Evolutionary conservation across 1,140 invertebrate species (phyloP).

Genomic region (Drosophila bocqueti): DNA sequence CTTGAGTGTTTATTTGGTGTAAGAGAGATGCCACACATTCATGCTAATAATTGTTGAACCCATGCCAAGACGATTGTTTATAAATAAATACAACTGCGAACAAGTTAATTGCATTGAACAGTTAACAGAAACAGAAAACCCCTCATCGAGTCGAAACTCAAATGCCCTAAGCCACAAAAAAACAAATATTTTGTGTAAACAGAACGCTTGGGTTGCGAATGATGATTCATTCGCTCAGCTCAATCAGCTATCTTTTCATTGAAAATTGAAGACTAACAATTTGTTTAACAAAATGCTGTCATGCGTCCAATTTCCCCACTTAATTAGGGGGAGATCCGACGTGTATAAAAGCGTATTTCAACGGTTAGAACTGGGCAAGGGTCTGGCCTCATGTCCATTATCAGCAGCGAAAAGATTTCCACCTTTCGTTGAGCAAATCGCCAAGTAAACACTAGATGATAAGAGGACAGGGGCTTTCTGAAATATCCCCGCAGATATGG

Average conservation of each 20-base stretch:
- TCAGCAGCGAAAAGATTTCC: conserved; percentile 38
- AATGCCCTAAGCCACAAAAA: conserved; percentile 13
- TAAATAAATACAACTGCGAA: conserved; percentile 14
- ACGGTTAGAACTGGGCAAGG: conserved; percentile 8
- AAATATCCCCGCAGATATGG: conserved; percentile 22
- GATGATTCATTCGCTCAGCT: conserved; percentile 14
- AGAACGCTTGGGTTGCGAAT: neutral
- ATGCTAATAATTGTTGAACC: conserved; percentile 45
- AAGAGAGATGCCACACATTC: conserved; percentile 24
- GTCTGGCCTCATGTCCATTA: conserved; percentile 17
- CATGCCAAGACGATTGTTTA: conserved; percentile 42
- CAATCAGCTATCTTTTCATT: conserved; percentile 3
- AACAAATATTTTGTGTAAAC: neutral
- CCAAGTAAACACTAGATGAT: conserved; percentile 34
- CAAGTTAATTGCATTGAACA: neutral
- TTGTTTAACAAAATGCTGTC: neutral
- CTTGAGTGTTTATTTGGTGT: neutral
- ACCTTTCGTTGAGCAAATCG: conserved; percentile 37
- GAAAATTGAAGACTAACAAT: neutral
- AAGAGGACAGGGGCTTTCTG: conserved; percentile 17
- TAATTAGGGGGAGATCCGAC: neutral
- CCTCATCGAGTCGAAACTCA: conserved; percentile 4
- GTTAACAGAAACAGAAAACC: neutral
- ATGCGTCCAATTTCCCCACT: neutral
- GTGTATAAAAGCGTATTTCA: neutral